Evolutionary conservation across 2,888 invertebrate species (phyloP).

Genomic region (Disparrhopalites patrizii): DNA sequence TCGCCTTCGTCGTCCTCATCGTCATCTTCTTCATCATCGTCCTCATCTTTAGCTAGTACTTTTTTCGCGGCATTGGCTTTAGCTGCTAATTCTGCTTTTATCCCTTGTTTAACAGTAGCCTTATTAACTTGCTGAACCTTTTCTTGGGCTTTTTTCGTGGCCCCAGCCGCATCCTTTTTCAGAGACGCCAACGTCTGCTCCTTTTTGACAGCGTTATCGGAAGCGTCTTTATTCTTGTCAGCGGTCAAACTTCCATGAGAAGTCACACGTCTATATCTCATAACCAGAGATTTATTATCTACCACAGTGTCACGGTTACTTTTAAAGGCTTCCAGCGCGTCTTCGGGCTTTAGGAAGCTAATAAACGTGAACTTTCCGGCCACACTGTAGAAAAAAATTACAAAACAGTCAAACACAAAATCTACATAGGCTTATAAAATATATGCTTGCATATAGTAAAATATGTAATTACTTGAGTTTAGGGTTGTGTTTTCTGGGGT

Average conservation of each 20-base stretch:
- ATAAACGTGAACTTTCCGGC: slow-evolving; percentile 42
- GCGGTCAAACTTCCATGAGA: slow-evolving; percentile 17
- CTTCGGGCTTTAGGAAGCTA: slow-evolving; percentile 35
- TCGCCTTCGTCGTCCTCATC: slow-evolving; percentile 33
- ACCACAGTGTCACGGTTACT: slow-evolving; percentile 32
- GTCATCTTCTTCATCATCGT: slow-evolving; percentile 31
- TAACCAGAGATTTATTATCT: slow-evolving; percentile 39
- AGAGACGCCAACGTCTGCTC: neutral
- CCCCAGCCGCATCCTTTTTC: slow-evolving; percentile 22
- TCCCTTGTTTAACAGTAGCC: too few relatives aligned
- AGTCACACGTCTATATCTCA: slow-evolving; percentile 38
- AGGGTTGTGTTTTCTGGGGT: slow-evolving; percentile 44
- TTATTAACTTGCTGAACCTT: too few relatives aligned
- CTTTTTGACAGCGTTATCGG: slow-evolving; percentile 1
- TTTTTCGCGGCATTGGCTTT: slow-evolving; percentile 1
- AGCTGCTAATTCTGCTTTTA: neutral
- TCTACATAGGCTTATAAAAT: neutral
- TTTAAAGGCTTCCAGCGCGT: slow-evolving; percentile 43
- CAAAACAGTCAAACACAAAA: neutral
- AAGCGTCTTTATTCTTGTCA: slow-evolving; percentile 2
- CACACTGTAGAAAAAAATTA: slow-evolving; percentile 13
- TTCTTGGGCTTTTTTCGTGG: too few relatives aligned
- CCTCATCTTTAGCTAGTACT: slow-evolving; percentile 7
- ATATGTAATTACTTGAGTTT: slow-evolving; percentile 29
- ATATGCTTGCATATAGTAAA: neutral